Evolutionary conservation across 1,140 invertebrate species (phyloP), one percentile per base, ranked within the genome.

Genomic region (Papilio dardanus): DNA sequence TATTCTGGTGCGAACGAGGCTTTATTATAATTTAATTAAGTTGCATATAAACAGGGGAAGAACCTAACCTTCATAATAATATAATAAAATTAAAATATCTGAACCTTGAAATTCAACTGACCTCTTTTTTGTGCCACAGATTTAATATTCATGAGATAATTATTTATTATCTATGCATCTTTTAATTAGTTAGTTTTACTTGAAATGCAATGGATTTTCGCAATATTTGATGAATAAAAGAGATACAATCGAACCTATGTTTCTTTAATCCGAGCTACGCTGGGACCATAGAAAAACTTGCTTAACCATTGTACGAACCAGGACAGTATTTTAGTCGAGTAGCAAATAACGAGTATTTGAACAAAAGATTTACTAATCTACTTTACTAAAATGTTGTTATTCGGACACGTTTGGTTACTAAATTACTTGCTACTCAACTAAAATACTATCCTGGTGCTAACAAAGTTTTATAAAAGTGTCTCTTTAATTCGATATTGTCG

Each of bases 141-240:
- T 68, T 68, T 19, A 68, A 68, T 68, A 69, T 69, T 69, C 31
- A 69, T 69, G 67, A 69, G 67, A 37, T 33, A 37, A 69, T 21
- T 40, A 69, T 35, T 69, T 21, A 40, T 69, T 69, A 69, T 69
- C 67, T 69, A 69, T 69, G 67, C 67, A 67, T 69, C 67, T 37
- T 69, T 69, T 69, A 24, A 69, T 24, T 24, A 21, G n/a, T 19
- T 69, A 2, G n/a, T n/a, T n/a, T n/a, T n/a, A n/a, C n/a, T n/a
- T n/a, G 6, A 69, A 69, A 21, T 35, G 67, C 31, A 69, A 37
- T 69, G 31, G 35, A 35, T 69, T 69, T 35, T 69, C 67, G 67
- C 19, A 69, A 69, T 69, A n/a, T 69, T 40, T 6, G 54, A 4
- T 28, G 10, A 14, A 50, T 50, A 50, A 21, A 50, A n/a, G 3